Evolutionary conservation across 2,113 vertebrate genomes (phyloP).

Genomic region (Trichomycterus rosablanca): DNA sequence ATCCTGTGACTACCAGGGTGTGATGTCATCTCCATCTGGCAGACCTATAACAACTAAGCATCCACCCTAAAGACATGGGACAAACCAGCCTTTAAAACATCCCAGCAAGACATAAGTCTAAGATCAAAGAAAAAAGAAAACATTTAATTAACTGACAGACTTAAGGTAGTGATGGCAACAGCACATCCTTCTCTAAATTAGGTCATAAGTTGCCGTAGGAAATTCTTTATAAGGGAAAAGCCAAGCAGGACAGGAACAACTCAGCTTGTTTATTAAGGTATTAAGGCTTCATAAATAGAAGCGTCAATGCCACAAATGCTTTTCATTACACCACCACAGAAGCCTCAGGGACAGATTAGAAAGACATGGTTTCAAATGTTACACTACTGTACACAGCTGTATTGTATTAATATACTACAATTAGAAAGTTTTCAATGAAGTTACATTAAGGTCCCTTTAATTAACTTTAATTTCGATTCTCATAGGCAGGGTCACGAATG

Average conservation of each 20-base stretch:
- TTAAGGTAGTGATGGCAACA: not conserved
- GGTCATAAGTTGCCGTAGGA: slow-evolving; percentile 23
- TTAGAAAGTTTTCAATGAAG: no score
- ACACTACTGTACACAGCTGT: no score
- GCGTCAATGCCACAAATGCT: not conserved
- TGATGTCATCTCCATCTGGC: slow-evolving; percentile 56
- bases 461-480: no score
- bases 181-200: slow-evolving; percentile 32
- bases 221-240: slow-evolving; percentile 11
- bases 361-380: no score
- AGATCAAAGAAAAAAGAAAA: slow-evolving; percentile 6
- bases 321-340: not conserved
- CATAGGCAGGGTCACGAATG: no score
- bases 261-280: not conserved
- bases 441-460: no score
- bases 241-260: not conserved
- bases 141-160: slow-evolving; percentile 7
- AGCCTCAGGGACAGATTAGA: no score
- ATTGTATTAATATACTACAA: no score
- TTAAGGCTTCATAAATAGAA: slow-evolving; percentile 1
- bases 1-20: slow-evolving; percentile 43
- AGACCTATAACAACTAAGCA: slow-evolving; percentile 47
- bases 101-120: slow-evolving; percentile 23
- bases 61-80: slow-evolving; percentile 27
- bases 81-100: slow-evolving; percentile 2